phyloP scores from a whole-genome alignment of 1,140 invertebrate genomes.

The Temnothorax nylanderi region DNA sequence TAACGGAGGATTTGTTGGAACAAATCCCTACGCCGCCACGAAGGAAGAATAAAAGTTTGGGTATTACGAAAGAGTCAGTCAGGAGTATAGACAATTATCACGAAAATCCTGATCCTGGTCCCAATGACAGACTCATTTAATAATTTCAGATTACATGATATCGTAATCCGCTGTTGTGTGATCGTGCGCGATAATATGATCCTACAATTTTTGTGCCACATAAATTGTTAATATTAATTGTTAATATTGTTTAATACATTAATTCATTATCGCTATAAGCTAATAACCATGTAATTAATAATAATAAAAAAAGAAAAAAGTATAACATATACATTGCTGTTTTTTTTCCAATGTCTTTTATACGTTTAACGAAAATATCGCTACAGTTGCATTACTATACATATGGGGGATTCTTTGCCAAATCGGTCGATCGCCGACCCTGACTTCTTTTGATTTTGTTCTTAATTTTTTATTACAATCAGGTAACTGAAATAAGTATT shows the following conservation, averaged over 20 bases:
- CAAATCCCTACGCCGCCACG: slow-evolving; percentile 80
- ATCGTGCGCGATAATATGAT: neutral
- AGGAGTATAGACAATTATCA: slow-evolving; percentile 49
- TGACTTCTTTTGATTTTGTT: no score
- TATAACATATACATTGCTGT: neutral
- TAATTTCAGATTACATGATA: neutral
- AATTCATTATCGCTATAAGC: slow-evolving; percentile 14
- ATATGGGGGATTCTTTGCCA: neutral
- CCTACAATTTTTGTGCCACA: slow-evolving; percentile 41
- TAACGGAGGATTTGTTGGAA: slow-evolving; percentile 27
- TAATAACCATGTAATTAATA: slow-evolving; percentile 38
- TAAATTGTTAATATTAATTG: slow-evolving; percentile 17
- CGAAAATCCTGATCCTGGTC: slow-evolving; percentile 42
- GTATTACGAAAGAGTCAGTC: slow-evolving; percentile 52
- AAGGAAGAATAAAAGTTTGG: slow-evolving; percentile 76
- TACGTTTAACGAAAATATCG: neutral
- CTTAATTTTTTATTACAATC: no score
- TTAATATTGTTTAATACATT: slow-evolving; percentile 29
- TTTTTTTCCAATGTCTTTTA: neutral
- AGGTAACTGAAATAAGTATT: no score
- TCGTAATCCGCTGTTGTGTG: slow-evolving; percentile 1
- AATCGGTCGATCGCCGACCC: no score
- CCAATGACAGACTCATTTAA: slow-evolving; percentile 81
- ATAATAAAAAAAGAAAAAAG: neutral
- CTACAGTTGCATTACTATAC: neutral